Percentiles rank a stretch among this genome's conserved stretches.
Conservation (phyloP, 92 coral and sea anemone genomes). For the Zoanthus solanderi region DNA sequence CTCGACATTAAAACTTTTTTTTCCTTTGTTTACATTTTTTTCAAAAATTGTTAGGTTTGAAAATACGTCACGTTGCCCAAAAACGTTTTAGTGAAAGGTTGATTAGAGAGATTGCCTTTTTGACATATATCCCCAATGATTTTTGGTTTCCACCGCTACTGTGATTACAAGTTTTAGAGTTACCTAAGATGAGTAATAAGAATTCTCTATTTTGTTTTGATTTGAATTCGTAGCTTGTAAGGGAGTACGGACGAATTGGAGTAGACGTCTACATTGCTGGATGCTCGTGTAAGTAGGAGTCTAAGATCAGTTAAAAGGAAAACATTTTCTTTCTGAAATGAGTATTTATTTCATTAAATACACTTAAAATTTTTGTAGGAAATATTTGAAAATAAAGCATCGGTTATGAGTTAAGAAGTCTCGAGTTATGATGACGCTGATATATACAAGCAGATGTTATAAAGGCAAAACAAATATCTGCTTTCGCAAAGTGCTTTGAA, state of each 20-base stretch:
- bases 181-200: not conserved
- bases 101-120: not conserved
- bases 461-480: not conserved
- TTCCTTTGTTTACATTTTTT: too few relatives aligned
- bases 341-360: not conserved
- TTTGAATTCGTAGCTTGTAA: constrained; percentile 58
- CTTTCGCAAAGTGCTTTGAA: not conserved
- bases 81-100: not conserved
- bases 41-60: too few relatives aligned
- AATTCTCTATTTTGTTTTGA: not conserved
- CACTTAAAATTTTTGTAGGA: not conserved
- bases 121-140: not conserved
- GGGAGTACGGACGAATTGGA: constrained; percentile 69
- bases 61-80: too few relatives aligned
- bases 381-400: not conserved
- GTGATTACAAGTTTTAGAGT: not conserved
- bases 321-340: not conserved
- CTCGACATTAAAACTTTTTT: too few relatives aligned
- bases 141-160: not conserved
- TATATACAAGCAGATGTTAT: not conserved
- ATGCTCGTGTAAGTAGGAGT: constrained; percentile 78
- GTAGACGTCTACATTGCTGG: constrained; percentile 72
- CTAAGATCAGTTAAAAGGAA: not conserved
- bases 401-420: not conserved
- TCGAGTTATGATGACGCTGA: not conserved